A percentile compares a stretch with the other conserved stretches of the same genome.
These are phyloP conservation scores for Gryon sp. DNA, from an alignment of 1,140 invertebrate genomes.

Conservation along the genomic window DNA sequence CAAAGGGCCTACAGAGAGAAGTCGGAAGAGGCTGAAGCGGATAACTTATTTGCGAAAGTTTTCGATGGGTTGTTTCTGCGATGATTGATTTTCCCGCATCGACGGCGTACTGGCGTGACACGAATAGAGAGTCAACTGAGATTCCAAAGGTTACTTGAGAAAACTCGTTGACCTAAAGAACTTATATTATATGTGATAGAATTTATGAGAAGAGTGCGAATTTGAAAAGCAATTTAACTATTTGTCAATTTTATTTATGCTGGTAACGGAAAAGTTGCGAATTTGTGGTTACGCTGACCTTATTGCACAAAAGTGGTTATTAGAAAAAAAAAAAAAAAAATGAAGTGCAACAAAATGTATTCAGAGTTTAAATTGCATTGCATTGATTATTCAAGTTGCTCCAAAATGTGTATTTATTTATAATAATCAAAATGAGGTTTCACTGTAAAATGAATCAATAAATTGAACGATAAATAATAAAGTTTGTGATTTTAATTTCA, in stretches of 20 bases:
- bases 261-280: background rate
- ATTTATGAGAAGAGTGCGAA: constrained; percentile 48
- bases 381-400: too few species aligned
- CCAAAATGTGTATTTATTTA: too few species aligned
- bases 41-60: constrained; percentile 64
- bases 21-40: background rate
- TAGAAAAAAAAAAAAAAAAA: too few species aligned
- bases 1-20: constrained; percentile 1
- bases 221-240: constrained; percentile 56
- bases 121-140: constrained; percentile 55
- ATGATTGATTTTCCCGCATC: constrained; percentile 64
- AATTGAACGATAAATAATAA: too few species aligned
- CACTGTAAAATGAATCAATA: too few species aligned
- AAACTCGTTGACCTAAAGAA: constrained; percentile 58
- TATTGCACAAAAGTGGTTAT: too few species aligned
- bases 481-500: too few species aligned
- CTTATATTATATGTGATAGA: constrained; percentile 44
- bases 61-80: constrained; percentile 63
- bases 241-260: constrained; percentile 33
- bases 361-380: too few species aligned
- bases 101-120: constrained; percentile 50
- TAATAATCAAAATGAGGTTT: too few species aligned
- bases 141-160: constrained; percentile 59
- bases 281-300: too few species aligned
- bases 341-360: too few species aligned